Base-by-base conservation (phyloP, 1,140 invertebrate species). In the Achatina immaculata region DNA sequence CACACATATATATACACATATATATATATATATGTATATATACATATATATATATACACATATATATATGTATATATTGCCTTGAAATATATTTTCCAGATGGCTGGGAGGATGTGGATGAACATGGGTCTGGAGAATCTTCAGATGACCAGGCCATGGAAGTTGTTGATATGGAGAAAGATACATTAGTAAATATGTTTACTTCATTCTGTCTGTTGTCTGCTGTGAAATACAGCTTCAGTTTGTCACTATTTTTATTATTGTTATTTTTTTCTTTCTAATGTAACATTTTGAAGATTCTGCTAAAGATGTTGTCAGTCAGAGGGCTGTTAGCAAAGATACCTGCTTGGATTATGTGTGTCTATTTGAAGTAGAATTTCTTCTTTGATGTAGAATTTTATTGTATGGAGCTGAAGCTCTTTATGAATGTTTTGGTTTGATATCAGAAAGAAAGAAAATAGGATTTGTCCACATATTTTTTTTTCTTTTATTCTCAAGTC, bases 101-200 rank as follows among this genome's bases (percentile, higher is more conserved):
- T 66, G 76, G 45, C n/a, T 78, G 76, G 76, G 76, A 78, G 38
- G 76, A 78, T 34, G 16, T 68, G 62, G 76, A 78, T 43, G 31
- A 42, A 7, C 31, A 0, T 11, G 38, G 62, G 62, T 68, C 40
- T 36, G 34, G 43, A 24, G 74, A 77, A 24, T 78, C 65, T 21
- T 78, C 58, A 38, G 76, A 78, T 68, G 76, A 78, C 31, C 38
- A 66, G 24, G 40, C 65, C 6, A 21, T 45, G 40, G 76, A 78
- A 51, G 55, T 9, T 42, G 74, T 2, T n/a, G 55, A 24, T 68
- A 48, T 45, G 42, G 58, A 38, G 19, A 62, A 45, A 43, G 28
- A 42, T 38, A 36, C 42, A 68, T 14, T 24, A 31, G 76, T 78
- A 48, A 68, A 42, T 66, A 9, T 43, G 7, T 24, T 48, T 21